Base-by-base conservation (phyloP, 1,140 invertebrate species). In the Venturia canescens region DNA sequence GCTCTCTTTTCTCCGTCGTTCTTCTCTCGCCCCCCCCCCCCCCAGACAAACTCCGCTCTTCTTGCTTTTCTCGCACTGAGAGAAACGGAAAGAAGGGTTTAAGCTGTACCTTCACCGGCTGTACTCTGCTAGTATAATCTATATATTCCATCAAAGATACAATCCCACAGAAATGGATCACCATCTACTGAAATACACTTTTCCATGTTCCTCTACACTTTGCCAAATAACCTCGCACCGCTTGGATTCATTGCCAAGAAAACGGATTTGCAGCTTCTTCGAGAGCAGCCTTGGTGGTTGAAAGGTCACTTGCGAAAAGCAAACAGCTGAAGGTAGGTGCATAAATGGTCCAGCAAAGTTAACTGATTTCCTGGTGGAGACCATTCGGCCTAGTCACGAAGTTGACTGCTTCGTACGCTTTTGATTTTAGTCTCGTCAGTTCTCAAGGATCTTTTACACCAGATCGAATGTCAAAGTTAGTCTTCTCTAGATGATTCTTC, bases 41-140 rank as follows among this genome's bases (percentile, higher is more conserved):
- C 50, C 50, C 3, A 18, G 1, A 53, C 50, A 21, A n/a, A 7
- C 70, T 72, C 23, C n/a, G 26, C 44, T 57, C 71, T 76, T 48
- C 34, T 63, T 50, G 50, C 50, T 57, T 27, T 48, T 29, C 71
- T 48, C 31, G n/a, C n/a, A 7, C 48, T 57, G 60, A 80, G 74
- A 83, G 76, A 82, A 83, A 83, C 78, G 83, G 83, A 87, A 88
- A 87, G 87, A 88, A 87, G 87, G 87, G 86, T 87, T 88, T 88
- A 88, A 87, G 87, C 86, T 75, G 13, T 44, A 85, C 86, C 83
- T 84, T 83, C 83, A 86, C 87, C 84, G 78, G 34, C 84, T 87
- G 84, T 84, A 82, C 82, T 34, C 31, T 11, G 66, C 84, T 83
- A 76, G 83, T 86, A 87, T 87, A 86, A 77, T 78, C 85, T 87